These are phyloP conservation scores for Cyanistes caeruleus DNA, from an alignment of 2,113 vertebrate genomes.

Conservation along the genomic window DNA sequence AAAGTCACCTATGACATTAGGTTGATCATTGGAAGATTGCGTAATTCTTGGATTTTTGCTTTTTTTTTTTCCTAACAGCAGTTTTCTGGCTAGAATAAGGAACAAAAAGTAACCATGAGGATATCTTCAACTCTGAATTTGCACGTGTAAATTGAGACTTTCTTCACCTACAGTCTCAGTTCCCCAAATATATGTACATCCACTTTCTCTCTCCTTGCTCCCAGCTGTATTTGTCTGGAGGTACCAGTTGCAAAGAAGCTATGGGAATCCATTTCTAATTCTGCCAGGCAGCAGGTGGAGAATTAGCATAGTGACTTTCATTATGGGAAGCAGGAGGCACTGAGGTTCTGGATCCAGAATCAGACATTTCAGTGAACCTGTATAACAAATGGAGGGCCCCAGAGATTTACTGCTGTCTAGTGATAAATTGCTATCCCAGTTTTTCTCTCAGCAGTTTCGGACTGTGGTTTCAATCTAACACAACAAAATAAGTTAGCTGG, in stretches of 20 bases:
- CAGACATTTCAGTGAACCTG: neutral
- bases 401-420: neutral
- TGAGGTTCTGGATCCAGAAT: neutral
- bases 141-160: neutral
- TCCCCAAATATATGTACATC: neutral
- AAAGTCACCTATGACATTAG: neutral
- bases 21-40: neutral
- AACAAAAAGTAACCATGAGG: neutral
- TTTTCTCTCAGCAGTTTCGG: neutral
- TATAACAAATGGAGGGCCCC: neutral
- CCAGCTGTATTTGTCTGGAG: neutral
- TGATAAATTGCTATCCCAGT: neutral
- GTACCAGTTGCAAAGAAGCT: neutral
- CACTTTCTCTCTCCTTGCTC: neutral
- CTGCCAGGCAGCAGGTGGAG: neutral
- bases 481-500: neutral
- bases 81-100: neutral
- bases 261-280: neutral
- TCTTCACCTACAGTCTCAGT: neutral
- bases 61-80: neutral
- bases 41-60: neutral
- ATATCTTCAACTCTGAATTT: neutral
- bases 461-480: neutral
- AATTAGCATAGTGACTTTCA: constrained; percentile 22
- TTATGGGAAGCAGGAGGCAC: neutral